Evolutionary conservation across 2,888 invertebrate genomes (phyloP).

Genomic region (Sesamia inferens): DNA sequence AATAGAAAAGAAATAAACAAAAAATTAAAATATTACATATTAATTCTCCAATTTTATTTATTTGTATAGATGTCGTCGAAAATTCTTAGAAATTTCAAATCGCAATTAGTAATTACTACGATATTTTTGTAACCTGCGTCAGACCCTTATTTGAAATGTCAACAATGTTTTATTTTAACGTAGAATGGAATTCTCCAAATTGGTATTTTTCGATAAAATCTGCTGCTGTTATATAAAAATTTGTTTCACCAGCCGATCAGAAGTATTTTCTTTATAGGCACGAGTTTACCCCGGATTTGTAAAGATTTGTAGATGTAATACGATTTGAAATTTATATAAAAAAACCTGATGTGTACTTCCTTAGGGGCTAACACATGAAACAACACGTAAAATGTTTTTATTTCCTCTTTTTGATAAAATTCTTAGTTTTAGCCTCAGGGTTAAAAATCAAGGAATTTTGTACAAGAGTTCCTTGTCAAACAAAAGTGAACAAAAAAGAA

Average conservation of each 20-base stretch:
- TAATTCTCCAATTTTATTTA: neutral
- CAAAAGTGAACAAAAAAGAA: neutral
- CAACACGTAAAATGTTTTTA: too few relatives aligned
- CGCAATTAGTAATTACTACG: constrained; percentile 9
- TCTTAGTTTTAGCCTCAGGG: too few relatives aligned
- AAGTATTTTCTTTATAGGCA: neutral
- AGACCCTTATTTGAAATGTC: neutral
- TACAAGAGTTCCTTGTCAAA: neutral
- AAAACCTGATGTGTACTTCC: too few relatives aligned
- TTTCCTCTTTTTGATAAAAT: too few relatives aligned
- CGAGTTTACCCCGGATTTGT: neutral
- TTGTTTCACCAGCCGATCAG: neutral
- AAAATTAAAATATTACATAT: neutral
- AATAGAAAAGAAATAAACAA: too few relatives aligned
- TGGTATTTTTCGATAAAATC: neutral
- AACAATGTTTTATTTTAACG: neutral
- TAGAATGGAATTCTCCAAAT: neutral
- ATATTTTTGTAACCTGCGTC: constrained; percentile 19
- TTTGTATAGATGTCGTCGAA: neutral
- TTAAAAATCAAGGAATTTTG: neutral
- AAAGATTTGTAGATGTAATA: too few relatives aligned
- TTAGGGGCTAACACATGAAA: neutral
- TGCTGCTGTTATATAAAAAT: neutral
- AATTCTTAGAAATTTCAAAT: neutral
- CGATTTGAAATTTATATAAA: too few relatives aligned